Evolutionary conservation across 2,888 invertebrate species (phyloP).

Genomic region (Charanyca ferruginea): DNA sequence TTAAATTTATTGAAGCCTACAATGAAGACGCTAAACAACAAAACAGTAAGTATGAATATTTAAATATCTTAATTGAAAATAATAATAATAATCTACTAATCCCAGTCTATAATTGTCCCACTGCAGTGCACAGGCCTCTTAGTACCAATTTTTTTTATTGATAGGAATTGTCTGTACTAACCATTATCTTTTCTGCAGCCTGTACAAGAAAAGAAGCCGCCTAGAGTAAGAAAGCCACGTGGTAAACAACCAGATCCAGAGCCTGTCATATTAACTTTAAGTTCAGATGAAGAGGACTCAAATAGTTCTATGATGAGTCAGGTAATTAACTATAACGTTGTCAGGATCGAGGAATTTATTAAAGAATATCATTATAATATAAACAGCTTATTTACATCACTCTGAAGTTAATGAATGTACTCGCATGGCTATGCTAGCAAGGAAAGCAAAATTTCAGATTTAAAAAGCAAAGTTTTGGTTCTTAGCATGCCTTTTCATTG

Average conservation of each 20-base stretch:
- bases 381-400: not conserved
- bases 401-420: not conserved
- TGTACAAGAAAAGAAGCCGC: conserved; percentile 83
- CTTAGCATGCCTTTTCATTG: no score
- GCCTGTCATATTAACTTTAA: conserved; percentile 93
- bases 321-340: conserved; percentile 68
- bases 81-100: no score
- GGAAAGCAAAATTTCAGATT: not conserved
- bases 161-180: not conserved
- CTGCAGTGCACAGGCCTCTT: no score
- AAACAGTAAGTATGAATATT: conserved; percentile 78
- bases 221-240: conserved; percentile 88
- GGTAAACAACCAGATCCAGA: conserved; percentile 91
- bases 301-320: conserved; percentile 87
- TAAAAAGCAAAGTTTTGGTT: no score
- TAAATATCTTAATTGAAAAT: not conserved
- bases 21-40: conserved; percentile 71
- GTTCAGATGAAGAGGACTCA: conserved; percentile 94
- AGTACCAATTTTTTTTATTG: no score
- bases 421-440: not conserved
- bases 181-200: conserved; percentile 65
- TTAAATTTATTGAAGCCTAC: conserved; percentile 86
- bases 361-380: not conserved
- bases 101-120: no score
- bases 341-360: not conserved